Evolutionary conservation across 1,140 invertebrate genomes (phyloP).

Genomic region (Temnothorax longispinosus): DNA sequence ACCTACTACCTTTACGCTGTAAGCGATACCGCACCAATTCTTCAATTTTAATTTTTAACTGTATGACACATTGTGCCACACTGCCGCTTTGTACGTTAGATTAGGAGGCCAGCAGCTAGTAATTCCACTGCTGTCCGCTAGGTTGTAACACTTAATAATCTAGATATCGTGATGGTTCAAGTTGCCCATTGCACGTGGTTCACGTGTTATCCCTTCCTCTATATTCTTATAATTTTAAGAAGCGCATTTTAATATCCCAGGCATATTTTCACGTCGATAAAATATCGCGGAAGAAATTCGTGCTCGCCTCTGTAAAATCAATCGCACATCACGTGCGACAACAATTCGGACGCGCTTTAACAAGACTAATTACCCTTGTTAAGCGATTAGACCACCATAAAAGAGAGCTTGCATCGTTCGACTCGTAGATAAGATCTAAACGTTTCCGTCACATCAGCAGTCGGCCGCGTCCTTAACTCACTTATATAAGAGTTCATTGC

Average conservation of each 20-base stretch:
- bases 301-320: constrained; percentile 23
- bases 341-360: constrained; percentile 35
- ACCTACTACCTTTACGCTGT: too few relatives aligned
- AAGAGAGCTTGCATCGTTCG: constrained; percentile 42
- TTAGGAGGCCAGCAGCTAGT: too few relatives aligned
- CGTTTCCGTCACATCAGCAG: constrained; percentile 58
- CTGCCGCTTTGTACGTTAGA: too few relatives aligned
- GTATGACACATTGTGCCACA: too few relatives aligned
- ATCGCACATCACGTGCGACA: constrained; percentile 38
- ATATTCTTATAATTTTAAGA: background rate
- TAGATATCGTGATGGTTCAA: too few relatives aligned
- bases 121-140: too few relatives aligned
- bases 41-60: too few relatives aligned
- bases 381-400: constrained; percentile 49
- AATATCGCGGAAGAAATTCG: background rate
- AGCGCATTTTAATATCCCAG: background rate
- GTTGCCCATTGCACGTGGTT: too few relatives aligned
- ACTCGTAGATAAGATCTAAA: constrained; percentile 65
- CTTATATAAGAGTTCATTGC: constrained; percentile 59
- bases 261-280: background rate
- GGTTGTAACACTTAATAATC: too few relatives aligned
- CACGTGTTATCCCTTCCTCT: too few relatives aligned
- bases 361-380: constrained; percentile 67
- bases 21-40: too few relatives aligned
- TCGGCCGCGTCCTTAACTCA: constrained; percentile 51